Percentiles rank a stretch among this genome's conserved stretches.
These are phyloP conservation scores for Brachynemurus nebulosus DNA, from an alignment of 2,888 invertebrate species.

Conservation along the genomic window DNA sequence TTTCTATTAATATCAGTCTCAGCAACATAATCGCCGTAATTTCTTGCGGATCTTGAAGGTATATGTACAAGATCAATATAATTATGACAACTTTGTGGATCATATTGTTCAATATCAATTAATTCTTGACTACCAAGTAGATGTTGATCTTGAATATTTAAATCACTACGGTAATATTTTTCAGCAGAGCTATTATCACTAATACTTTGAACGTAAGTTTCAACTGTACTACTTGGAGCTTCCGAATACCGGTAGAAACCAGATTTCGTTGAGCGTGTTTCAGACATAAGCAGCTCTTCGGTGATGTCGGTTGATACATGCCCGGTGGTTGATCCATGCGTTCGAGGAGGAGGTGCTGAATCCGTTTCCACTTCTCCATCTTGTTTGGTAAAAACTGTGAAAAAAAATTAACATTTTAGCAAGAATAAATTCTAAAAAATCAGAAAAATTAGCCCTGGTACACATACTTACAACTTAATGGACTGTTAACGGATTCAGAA, in stretches of 20 bases:
- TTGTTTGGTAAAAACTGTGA: conserved; percentile 45
- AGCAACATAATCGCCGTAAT: conserved; percentile 13
- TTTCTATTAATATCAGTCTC: conserved; percentile 15
- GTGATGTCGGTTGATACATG: conserved; percentile 23
- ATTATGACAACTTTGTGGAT: conserved; percentile 32
- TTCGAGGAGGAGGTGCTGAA: conserved; percentile 33
- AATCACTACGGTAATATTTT: conserved; percentile 10
- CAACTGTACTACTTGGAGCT: conserved; percentile 22
- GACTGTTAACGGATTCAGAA: conserved; percentile 39
- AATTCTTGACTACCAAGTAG: conserved; percentile 22
- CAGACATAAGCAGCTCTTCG: conserved; percentile 17
- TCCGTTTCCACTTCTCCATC: conserved; percentile 50
- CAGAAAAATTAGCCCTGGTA: conserved; percentile 11
- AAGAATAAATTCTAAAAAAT: neutral
- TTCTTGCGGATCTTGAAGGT: conserved; percentile 16
- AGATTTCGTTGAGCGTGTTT: conserved; percentile 12
- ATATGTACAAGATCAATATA: conserved; percentile 15
- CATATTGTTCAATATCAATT: conserved; percentile 34
- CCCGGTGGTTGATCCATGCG: conserved; percentile 31
- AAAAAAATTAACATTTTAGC: conserved; percentile 18
- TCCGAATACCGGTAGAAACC: conserved; percentile 14
- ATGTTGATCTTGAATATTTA: conserved; percentile 15
- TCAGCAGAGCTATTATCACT: conserved; percentile 21
- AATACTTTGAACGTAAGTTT: conserved; percentile 25
- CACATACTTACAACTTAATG: conserved; percentile 50